phyloP scores from a whole-genome alignment of 2,113 vertebrate genomes.

The Zosterops japonicus region DNA sequence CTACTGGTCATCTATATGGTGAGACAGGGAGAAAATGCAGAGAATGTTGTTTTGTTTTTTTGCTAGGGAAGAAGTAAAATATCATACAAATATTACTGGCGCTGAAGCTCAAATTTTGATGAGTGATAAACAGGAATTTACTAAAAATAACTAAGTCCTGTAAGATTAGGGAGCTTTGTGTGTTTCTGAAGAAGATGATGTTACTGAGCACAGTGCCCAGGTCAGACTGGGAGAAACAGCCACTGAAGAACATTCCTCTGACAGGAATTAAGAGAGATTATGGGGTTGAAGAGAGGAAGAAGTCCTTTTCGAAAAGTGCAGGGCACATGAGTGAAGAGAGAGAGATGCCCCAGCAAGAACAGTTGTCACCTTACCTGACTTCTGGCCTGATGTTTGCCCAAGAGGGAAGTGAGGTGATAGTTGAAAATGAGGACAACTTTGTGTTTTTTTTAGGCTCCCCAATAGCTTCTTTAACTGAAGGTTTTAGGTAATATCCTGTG shows the following conservation, averaged over 20 bases:
- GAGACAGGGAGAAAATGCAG: not conserved
- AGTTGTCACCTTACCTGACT: not conserved
- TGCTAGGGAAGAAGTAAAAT: not conserved
- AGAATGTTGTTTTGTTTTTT: not conserved
- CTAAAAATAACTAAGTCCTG: not conserved
- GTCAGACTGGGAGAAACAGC: not conserved
- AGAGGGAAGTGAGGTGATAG: not conserved
- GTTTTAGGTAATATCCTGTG: not conserved
- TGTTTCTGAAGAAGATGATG: not conserved
- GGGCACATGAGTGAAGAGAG: rapidly evolving
- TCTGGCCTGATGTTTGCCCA: not conserved
- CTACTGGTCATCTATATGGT: not conserved
- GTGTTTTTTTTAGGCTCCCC: not conserved
- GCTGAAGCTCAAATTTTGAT: not conserved
- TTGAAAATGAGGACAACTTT: not conserved
- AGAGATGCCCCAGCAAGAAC: not conserved
- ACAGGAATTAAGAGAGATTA: not conserved
- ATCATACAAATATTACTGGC: not conserved
- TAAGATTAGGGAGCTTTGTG: not conserved
- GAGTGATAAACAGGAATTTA: not conserved
- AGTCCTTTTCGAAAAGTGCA: not conserved
- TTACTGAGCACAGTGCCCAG: not conserved
- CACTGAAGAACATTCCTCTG: not conserved
- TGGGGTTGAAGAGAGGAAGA: not conserved
- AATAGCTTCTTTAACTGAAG: not conserved